A percentile compares a stretch with the other conserved stretches of the same genome.
phyloP scores from a whole-genome alignment of 2,113 vertebrate genomes.

The Stomatorhinus ivindoensis region DNA sequence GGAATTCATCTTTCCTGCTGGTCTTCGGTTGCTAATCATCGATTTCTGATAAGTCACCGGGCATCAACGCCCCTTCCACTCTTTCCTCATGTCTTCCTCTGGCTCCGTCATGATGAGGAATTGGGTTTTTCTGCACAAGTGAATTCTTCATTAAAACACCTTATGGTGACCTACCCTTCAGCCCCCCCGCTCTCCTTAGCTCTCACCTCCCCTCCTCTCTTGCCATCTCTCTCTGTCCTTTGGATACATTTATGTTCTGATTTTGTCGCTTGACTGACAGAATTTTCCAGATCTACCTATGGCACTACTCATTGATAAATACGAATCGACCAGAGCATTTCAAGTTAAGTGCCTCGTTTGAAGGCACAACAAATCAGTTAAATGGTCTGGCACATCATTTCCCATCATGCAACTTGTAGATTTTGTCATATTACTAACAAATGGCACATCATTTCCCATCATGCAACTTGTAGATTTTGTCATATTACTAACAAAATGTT shows the following conservation, averaged over 20 bases:
- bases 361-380: background rate
- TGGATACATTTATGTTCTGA: background rate
- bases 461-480: background rate
- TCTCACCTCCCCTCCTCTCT: slow-evolving; percentile 11
- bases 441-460: background rate
- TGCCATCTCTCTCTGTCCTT: background rate
- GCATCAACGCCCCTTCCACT: background rate
- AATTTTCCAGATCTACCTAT: background rate
- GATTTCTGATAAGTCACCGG: background rate
- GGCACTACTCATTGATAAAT: background rate
- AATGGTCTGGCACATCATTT: background rate
- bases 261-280: background rate
- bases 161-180: background rate
- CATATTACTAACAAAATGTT: background rate
- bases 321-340: background rate
- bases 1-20: background rate
- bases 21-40: background rate
- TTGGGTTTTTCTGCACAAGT: background rate
- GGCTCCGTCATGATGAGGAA: background rate
- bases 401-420: no score
- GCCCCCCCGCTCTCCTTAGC: background rate
- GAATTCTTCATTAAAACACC: background rate
- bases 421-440: no score
- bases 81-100: slow-evolving; percentile 18
- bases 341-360: background rate